These are phyloP conservation scores for Eupithecia pulchellata DNA, from an alignment of 2,888 invertebrate species.

Conservation along the genomic window DNA sequence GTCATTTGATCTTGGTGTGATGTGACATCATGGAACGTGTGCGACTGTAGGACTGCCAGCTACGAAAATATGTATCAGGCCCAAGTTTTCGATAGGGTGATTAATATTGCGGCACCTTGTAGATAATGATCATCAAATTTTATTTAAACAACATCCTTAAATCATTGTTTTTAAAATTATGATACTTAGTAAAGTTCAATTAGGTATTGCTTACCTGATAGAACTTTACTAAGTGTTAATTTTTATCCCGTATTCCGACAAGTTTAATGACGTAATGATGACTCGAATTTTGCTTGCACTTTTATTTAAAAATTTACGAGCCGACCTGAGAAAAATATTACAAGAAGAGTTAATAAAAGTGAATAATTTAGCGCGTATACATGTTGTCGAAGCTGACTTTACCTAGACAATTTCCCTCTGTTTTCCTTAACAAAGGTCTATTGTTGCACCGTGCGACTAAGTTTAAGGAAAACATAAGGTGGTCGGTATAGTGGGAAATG, in stretches of 20 bases:
- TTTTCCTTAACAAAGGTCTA: conserved; percentile 49
- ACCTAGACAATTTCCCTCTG: conserved; percentile 47
- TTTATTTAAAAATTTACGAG: neutral
- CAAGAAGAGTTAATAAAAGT: too few relatives aligned
- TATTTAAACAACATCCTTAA: neutral
- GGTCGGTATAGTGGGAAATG: neutral
- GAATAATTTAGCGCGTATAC: neutral
- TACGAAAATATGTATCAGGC: neutral
- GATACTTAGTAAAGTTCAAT: too few relatives aligned
- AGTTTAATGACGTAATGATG: neutral
- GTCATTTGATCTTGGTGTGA: conserved; percentile 49
- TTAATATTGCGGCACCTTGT: neutral
- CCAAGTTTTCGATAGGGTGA: too few relatives aligned
- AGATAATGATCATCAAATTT: neutral
- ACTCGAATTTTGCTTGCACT: neutral
- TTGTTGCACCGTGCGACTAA: conserved; percentile 36
- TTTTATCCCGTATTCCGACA: neutral
- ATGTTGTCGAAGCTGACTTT: neutral
- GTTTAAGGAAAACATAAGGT: conserved; percentile 16
- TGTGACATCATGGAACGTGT: conserved; percentile 55
- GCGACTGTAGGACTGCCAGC: conserved; percentile 3
- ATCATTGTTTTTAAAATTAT: neutral
- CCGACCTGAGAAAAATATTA: too few relatives aligned
- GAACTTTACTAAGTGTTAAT: too few relatives aligned
- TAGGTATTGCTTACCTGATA: too few relatives aligned